Conservation (phyloP, 2,888 invertebrate genomes). For the Nasonia oneida region DNA sequence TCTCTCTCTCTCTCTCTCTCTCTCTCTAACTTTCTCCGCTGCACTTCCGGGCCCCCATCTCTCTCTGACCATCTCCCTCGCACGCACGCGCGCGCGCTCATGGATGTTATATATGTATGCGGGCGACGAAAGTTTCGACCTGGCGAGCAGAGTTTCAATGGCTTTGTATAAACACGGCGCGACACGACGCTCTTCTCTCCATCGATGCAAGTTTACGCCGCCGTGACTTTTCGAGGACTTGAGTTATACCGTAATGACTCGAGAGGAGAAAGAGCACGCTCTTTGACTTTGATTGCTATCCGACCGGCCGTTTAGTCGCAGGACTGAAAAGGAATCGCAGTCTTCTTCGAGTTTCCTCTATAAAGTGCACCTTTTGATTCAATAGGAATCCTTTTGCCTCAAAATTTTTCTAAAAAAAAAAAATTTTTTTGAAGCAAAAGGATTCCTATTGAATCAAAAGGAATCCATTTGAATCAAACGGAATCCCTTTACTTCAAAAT, state of each 20-base stretch:
- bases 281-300: not conserved
- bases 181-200: conserved; percentile 3
- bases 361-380: no score
- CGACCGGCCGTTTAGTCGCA: not conserved
- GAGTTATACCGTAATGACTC: conserved; percentile 57
- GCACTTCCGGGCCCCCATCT: conserved; percentile 25
- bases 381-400: no score
- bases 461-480: no score
- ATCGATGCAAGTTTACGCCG: conserved; percentile 30
- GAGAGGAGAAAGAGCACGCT: not conserved
- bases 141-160: conserved; percentile 55
- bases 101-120: not conserved
- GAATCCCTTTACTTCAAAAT: no score
- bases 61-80: not conserved
- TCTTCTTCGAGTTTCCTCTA: no score
- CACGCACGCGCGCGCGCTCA: conserved; percentile 1
- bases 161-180: conserved; percentile 49
- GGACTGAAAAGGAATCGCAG: not conserved
- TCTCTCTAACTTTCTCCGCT: not conserved
- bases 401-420: no score
- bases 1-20: not conserved
- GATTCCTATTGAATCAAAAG: no score
- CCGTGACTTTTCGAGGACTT: conserved; percentile 45
- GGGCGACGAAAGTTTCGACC: conserved; percentile 51
- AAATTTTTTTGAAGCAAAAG: no score